A percentile compares a stretch with the other conserved stretches of the same genome.
phyloP scores from a whole-genome alignment of 64 coral and sea anemone genomes.

The Montipora cactus region DNA sequence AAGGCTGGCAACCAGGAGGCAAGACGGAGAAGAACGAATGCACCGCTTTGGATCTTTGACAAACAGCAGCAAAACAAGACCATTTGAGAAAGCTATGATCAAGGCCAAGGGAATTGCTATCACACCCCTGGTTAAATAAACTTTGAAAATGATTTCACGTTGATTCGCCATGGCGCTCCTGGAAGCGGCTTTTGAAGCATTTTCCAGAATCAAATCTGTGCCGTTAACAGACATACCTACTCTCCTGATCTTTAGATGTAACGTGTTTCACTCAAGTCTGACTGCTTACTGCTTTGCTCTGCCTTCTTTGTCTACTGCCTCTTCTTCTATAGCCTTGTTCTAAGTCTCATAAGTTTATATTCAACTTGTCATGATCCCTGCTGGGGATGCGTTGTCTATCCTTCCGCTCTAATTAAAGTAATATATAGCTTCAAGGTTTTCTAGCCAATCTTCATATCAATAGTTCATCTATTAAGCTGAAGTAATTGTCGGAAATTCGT shows the following conservation, averaged over 20 bases:
- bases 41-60: constrained; percentile 71
- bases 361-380: not conserved
- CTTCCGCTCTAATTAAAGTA: not conserved
- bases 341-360: not conserved
- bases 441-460: not conserved
- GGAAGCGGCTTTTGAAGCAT: not conserved
- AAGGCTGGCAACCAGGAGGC: constrained; percentile 65
- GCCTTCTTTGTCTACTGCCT: not conserved
- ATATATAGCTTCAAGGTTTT: not conserved
- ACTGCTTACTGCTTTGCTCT: not conserved
- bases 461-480: not conserved
- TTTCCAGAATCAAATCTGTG: not conserved
- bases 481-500: not conserved
- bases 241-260: not conserved
- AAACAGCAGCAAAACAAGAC: constrained; percentile 65
- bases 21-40: constrained; percentile 70
- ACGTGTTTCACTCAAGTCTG: too few relatives aligned
- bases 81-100: constrained; percentile 64
- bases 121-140: constrained; percentile 75
- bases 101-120: constrained; percentile 62
- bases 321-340: not conserved
- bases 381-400: not conserved
- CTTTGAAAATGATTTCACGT: constrained; percentile 21
- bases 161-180: not conserved
- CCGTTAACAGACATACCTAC: not conserved